phyloP scores from a whole-genome alignment of 2,797 vertebrate species.

The Dallia pectoralis region DNA sequence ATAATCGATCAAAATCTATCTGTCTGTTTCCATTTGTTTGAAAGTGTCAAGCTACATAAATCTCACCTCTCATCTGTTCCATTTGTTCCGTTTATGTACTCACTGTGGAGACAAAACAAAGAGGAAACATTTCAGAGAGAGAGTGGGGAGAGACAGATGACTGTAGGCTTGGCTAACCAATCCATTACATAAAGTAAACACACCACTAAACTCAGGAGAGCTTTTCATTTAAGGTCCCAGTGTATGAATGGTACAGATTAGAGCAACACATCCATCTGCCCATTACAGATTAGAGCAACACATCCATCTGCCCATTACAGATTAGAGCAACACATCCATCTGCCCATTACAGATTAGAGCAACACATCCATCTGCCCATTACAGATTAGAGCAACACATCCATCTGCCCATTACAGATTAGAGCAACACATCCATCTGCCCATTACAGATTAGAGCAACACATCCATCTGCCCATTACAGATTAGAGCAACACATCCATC shows the following conservation, averaged over 20 bases:
- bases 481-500: not conserved
- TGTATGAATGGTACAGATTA: not conserved
- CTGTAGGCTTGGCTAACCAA: slow-evolving; percentile 13
- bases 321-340: not conserved
- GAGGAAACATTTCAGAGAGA: slow-evolving; percentile 33
- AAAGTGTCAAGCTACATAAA: slow-evolving; percentile 3
- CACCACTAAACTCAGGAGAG: not conserved
- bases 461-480: not conserved
- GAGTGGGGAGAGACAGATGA: slow-evolving; percentile 12
- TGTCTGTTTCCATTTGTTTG: not conserved
- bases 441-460: not conserved
- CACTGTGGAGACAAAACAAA: slow-evolving; percentile 56
- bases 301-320: not conserved
- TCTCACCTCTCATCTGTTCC: slow-evolving; percentile 64
- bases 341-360: not conserved
- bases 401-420: not conserved
- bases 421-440: not conserved
- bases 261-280: not conserved
- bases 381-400: not conserved
- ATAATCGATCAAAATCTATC: not conserved
- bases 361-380: not conserved
- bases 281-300: not conserved
- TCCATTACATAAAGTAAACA: slow-evolving; percentile 24
- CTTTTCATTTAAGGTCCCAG: slow-evolving; percentile 10
- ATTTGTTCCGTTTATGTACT: slow-evolving; percentile 62